Conservation (phyloP, 1,140 invertebrate genomes). For the Pseudachorutes palmiensis region DNA sequence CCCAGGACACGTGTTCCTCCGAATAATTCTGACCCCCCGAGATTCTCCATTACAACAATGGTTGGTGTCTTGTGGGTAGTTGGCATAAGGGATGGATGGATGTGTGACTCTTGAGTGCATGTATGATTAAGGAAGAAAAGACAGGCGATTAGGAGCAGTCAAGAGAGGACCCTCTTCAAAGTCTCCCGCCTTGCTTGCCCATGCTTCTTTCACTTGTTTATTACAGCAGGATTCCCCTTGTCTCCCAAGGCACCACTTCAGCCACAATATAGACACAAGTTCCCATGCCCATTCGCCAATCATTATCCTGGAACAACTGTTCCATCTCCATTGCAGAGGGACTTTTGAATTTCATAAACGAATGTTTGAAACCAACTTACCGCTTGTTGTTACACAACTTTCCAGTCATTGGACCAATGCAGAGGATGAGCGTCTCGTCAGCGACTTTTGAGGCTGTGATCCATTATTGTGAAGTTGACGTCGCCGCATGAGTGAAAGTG, state of each 20-base stretch:
- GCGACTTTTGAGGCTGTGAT: no score
- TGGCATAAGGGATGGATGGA: not conserved
- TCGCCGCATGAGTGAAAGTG: no score
- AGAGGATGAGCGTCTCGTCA: no score
- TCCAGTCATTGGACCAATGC: no score
- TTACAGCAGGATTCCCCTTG: not conserved
- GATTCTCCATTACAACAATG: not conserved
- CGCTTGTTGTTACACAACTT: no score
- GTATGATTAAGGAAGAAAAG: slow-evolving; percentile 11
- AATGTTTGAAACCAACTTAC: no score
- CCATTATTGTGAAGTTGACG: not conserved
- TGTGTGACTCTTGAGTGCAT: not conserved
- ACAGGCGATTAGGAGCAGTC: not conserved
- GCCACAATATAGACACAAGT: not conserved
- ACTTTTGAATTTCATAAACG: no score
- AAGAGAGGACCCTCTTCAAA: not conserved
- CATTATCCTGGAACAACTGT: not conserved
- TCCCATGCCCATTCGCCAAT: not conserved
- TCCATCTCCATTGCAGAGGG: not conserved
- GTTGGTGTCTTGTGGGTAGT: not conserved
- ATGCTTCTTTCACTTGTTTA: not conserved
- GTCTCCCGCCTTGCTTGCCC: not conserved
- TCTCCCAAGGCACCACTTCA: not conserved
- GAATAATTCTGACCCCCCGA: not conserved
- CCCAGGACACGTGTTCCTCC: not conserved